Conservation (phyloP, 2,797 vertebrate species). For the Enteromius anoplus region DNA sequence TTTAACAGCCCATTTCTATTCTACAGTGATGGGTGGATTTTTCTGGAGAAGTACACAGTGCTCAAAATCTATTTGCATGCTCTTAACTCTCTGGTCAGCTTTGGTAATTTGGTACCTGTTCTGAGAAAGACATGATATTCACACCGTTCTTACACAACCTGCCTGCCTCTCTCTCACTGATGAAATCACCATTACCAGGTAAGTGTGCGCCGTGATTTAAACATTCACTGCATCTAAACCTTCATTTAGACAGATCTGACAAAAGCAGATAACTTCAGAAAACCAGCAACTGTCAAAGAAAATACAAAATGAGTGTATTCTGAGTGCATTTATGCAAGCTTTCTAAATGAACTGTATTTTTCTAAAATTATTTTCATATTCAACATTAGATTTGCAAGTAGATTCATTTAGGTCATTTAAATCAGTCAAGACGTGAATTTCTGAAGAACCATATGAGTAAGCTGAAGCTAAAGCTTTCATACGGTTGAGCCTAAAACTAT, state of each 20-base stretch:
- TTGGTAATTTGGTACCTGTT: neutral
- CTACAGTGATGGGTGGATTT: neutral
- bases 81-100: neutral
- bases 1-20: constrained; percentile 15
- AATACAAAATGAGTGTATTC: neutral
- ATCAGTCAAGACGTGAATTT: constrained; percentile 1
- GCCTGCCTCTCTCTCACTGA: neutral
- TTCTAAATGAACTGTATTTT: neutral
- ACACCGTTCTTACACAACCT: neutral
- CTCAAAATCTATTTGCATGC: neutral
- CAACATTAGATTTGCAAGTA: neutral
- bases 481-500: neutral
- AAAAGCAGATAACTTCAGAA: neutral
- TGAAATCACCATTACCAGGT: constrained; percentile 10
- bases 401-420: constrained; percentile 6
- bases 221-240: neutral
- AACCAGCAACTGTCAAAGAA: neutral
- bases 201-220: neutral
- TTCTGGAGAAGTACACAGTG: neutral
- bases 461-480: constrained; percentile 2
- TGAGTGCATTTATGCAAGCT: neutral
- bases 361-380: constrained; percentile 14
- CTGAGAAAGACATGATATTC: constrained; percentile 30
- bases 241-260: neutral
- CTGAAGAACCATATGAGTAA: constrained; percentile 9